A percentile compares a stretch with the other conserved stretches of the same genome.
Conservation (phyloP, 2,888 invertebrate species). For the Mimas tiliae region DNA sequence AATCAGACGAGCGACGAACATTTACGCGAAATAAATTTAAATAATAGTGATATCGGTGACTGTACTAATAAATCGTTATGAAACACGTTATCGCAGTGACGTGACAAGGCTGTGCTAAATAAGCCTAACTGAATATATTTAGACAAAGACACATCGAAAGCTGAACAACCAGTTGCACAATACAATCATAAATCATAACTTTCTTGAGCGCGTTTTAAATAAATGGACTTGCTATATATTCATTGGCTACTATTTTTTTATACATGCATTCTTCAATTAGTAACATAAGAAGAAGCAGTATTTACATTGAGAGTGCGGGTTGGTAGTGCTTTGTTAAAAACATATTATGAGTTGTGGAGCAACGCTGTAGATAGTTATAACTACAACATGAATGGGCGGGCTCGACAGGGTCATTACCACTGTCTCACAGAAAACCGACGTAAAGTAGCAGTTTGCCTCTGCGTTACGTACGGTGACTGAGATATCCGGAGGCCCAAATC, state of each 20-base stretch:
- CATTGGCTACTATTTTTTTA: not conserved
- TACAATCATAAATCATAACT: slow-evolving; percentile 18
- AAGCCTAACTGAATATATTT: slow-evolving; percentile 13
- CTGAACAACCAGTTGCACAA: slow-evolving; percentile 16
- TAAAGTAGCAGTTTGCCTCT: too few relatives aligned
- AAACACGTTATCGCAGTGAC: slow-evolving; percentile 15
- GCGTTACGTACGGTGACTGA: too few relatives aligned
- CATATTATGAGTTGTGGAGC: too few relatives aligned
- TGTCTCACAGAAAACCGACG: too few relatives aligned
- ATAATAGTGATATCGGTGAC: not conserved
- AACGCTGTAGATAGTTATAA: too few relatives aligned
- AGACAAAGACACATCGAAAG: slow-evolving; percentile 17
- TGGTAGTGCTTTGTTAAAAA: too few relatives aligned
- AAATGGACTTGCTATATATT: slow-evolving; percentile 5
- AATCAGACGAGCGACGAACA: too few relatives aligned
- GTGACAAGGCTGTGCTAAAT: slow-evolving; percentile 21
- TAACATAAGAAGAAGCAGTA: too few relatives aligned
- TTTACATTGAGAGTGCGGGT: too few relatives aligned
- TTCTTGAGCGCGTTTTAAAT: slow-evolving; percentile 14
- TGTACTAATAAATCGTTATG: slow-evolving; percentile 19
- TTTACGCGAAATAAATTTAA: not conserved
- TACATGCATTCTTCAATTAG: not conserved
- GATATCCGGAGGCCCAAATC: too few relatives aligned
- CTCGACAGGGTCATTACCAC: too few relatives aligned
- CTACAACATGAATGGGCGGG: too few relatives aligned